Base-by-base conservation (phyloP, 2,113 vertebrate genomes). In the Condylura cristata region DNA sequence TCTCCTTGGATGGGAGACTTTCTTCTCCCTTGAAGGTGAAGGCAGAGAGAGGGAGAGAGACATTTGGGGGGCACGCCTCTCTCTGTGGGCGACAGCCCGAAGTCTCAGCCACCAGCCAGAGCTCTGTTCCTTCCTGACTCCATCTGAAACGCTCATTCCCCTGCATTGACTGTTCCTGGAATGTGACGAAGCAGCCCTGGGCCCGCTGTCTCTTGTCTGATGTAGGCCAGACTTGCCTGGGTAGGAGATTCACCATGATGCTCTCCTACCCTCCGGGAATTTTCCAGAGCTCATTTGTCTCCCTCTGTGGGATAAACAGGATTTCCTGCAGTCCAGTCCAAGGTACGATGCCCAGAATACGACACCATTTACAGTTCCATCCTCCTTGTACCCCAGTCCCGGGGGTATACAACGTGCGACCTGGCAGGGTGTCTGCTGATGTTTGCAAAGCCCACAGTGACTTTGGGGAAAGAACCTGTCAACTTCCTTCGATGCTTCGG, bases 271-370 rank as follows among this genome's bases (percentile, higher is more conserved):
- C 80, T 91, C 66, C 0, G 6, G 95, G 95, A 96, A 96, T 94
- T 96, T 96, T 95, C 95, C 96, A 96, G 84, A 78, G 87, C 66
- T 32, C 92, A 95, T 96, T 74, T 92, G 60, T 96, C 90, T 91
- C 48, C 71, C 26, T 78, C 44, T 41, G 66, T 11, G 72, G 91
- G 92, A 91, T 41, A 86, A 93, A 78, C 81, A 87, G 95, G 87
- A 96, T 96, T 92, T 97, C 96, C 97, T 96, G 90, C 60, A 28
- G 76, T 81, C 84, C 16, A 18, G 83, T 70, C 53, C 76, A 41
- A 51, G 11, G 48, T 2, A 51, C 48, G 91, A 87, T 81, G 76
- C 95, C 92, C 87, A 83, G 91, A 80, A 92, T 22, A 39, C 0
- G 28, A 68, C 92, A 96, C 80, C 9, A 0, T 65, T 78, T 63